Evolutionary conservation across 2,888 invertebrate genomes (phyloP), one percentile per base, ranked within the genome.

Genomic region (Lutraria lutraria): DNA sequence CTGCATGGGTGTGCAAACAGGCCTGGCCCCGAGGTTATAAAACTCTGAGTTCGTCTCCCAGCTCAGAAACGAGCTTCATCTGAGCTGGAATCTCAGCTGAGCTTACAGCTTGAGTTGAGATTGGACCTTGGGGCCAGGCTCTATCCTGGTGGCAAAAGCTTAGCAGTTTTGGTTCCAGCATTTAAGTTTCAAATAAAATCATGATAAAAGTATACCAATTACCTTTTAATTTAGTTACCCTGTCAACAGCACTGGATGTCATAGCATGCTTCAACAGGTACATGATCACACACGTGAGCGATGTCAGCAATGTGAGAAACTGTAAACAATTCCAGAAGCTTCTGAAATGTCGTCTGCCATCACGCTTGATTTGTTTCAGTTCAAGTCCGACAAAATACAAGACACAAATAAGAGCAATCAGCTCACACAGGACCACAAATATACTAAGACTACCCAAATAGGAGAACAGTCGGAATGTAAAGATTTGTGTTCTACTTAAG

Each of bases 301-400:
- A 94, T 0, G 90, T 86, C 21, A 93, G 56, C 43, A 95, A 83
- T 1, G 93, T 94, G 3, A 90, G 76, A 56, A 94, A 85, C 83
- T 95, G 93, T 43, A 94, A 54, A 87, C 91, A 76, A 83, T 95
- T 94, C 95, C 95, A 95, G 88, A 94, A 94, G 81, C 93, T 88
- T 31, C 56, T 85, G 56, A 94, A 94, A 68, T 94, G 94, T 16
- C 72, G 81, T 31, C 83, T 80, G 21, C 90, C 87, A 81, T 93
- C 86, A 29, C 86, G 88, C 81, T 87, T 88, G 6, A 95, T 84
- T 81, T 89, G 91, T 87, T 87, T 92, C n/a, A 90, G 60, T 88
- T 94, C 93, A 19, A 94, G 87, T 13, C 90, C 86, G 31, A 93
- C 76, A 43, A 94, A 94, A 89, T 94, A 94, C 3, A 93, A 8